A percentile compares a stretch with the other conserved stretches of the same genome.
These are phyloP conservation scores for Pollenia griseotomentosa DNA, from an alignment of 2,888 invertebrate genomes.

Conservation along the genomic window DNA sequence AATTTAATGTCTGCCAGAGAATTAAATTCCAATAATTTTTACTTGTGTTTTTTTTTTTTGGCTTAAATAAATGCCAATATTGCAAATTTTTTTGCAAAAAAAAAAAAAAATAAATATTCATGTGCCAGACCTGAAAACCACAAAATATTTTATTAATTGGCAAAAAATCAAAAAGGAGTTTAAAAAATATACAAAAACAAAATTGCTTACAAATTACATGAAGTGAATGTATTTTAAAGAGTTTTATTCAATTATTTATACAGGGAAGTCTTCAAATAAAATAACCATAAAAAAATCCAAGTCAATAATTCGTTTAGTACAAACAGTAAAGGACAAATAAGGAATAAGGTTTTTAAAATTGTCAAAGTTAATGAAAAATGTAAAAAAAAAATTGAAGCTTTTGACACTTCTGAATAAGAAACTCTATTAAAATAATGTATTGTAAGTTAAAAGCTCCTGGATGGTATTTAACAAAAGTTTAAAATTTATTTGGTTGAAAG, in stretches of 20 bases:
- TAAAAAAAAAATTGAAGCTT: too few relatives aligned
- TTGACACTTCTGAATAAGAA: too few relatives aligned
- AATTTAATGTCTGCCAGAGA: slow-evolving; percentile 37
- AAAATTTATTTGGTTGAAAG: too few relatives aligned
- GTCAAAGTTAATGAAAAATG: not conserved
- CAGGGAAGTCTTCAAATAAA: slow-evolving; percentile 56
- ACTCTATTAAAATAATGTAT: too few relatives aligned
- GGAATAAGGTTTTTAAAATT: not conserved
- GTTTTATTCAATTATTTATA: slow-evolving; percentile 31
- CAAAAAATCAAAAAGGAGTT: slow-evolving; percentile 21
- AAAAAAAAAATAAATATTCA: not conserved
- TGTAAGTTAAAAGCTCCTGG: too few relatives aligned
- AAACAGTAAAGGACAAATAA: slow-evolving; percentile 20
- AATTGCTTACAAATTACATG: slow-evolving; percentile 58
- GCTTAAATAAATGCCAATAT: slow-evolving; percentile 50
- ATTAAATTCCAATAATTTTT: slow-evolving; percentile 54
- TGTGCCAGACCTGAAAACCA: slow-evolving; percentile 36
- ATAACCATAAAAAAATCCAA: slow-evolving; percentile 35
- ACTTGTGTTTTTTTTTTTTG: slow-evolving; percentile 28
- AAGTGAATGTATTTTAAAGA: slow-evolving; percentile 56
- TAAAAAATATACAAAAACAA: slow-evolving; percentile 37
- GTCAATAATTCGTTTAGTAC: not conserved
- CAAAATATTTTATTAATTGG: slow-evolving; percentile 59
- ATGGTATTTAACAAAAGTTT: too few relatives aligned
- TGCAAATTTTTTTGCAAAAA: slow-evolving; percentile 49